Conservation (phyloP, 2,888 invertebrate genomes). For the Hirtodrosophila histrioides region DNA sequence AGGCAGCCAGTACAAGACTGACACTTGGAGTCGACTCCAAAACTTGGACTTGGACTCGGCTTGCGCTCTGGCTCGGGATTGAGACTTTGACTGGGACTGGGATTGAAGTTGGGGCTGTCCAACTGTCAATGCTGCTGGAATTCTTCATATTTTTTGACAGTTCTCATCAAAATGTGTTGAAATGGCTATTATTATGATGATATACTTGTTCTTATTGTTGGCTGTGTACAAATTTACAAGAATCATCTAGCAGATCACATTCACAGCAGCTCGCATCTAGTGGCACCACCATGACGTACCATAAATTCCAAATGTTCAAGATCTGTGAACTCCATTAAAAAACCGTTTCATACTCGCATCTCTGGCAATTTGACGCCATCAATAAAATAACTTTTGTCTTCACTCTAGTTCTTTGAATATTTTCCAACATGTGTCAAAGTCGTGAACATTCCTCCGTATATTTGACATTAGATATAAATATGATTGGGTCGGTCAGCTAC, state of each 20-base stretch:
- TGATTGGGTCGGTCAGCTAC: slow-evolving; percentile 11
- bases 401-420: slow-evolving; percentile 36
- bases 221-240: slow-evolving; percentile 4
- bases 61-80: no score
- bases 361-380: slow-evolving; percentile 64
- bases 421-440: slow-evolving; percentile 63
- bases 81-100: slow-evolving; percentile 11
- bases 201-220: slow-evolving; percentile 23
- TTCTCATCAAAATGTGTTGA: slow-evolving; percentile 79
- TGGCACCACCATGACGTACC: slow-evolving; percentile 64
- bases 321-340: slow-evolving; percentile 70
- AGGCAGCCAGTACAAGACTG: slow-evolving; percentile 22
- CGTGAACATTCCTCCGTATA: slow-evolving; percentile 40
- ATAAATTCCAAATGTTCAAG: slow-evolving; percentile 52
- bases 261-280: slow-evolving; percentile 33
- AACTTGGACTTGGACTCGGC: background rate
- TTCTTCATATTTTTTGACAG: slow-evolving; percentile 76
- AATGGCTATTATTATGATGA: slow-evolving; percentile 65
- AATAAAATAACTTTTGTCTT: slow-evolving; percentile 40
- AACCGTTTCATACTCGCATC: slow-evolving; percentile 46
- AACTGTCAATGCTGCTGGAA: slow-evolving; percentile 58
- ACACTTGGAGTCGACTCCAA: background rate
- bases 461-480: slow-evolving; percentile 61
- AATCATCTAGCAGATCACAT: slow-evolving; percentile 35
- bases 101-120: slow-evolving; percentile 14